Evolutionary conservation across 2,888 invertebrate species (phyloP).

Genomic region (Drosophila colorata): DNA sequence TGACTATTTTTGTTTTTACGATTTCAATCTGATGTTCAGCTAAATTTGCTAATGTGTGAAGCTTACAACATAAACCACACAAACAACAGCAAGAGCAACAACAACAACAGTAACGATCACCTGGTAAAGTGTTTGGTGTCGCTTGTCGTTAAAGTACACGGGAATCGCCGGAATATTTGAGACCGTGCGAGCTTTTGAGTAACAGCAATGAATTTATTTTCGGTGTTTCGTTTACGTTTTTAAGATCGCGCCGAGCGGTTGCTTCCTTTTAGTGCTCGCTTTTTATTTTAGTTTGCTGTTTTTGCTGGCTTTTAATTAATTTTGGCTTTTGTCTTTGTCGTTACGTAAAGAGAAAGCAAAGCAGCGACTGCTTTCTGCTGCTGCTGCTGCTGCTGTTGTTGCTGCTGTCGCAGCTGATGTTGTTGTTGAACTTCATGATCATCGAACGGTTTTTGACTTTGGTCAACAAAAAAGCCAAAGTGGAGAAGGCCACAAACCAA

Average conservation of each 20-base stretch:
- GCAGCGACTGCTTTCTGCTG: constrained; percentile 24
- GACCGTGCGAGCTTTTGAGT: constrained; percentile 24
- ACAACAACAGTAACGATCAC: constrained; percentile 5
- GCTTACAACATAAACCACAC: constrained; percentile 58
- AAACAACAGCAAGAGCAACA: constrained; percentile 14
- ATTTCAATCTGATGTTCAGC: constrained; percentile 44
- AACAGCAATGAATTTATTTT: constrained; percentile 25
- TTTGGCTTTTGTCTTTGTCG: constrained; percentile 67
- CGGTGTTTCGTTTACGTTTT: constrained; percentile 40
- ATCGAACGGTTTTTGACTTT: constrained; percentile 77
- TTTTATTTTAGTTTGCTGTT: constrained; percentile 59
- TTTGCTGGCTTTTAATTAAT: constrained; percentile 68
- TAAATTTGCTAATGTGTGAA: constrained; percentile 66
- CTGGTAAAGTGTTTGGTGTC: constrained; percentile 14
- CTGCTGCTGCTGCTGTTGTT: constrained; percentile 14
- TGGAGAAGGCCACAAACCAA: constrained; percentile 46
- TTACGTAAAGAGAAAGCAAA: constrained; percentile 79
- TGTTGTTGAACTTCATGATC: constrained; percentile 72
- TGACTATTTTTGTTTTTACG: constrained; percentile 24
- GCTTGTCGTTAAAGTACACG: constrained; percentile 28
- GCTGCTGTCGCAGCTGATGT: constrained; percentile 22
- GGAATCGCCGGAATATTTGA: constrained; percentile 14
- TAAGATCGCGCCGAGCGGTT: constrained; percentile 22
- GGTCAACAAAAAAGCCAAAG: constrained; percentile 62
- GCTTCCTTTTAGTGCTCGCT: constrained; percentile 57